These are phyloP conservation scores for Rhinella marina DNA, from an alignment of 2,797 vertebrate species.

Conservation along the genomic window DNA sequence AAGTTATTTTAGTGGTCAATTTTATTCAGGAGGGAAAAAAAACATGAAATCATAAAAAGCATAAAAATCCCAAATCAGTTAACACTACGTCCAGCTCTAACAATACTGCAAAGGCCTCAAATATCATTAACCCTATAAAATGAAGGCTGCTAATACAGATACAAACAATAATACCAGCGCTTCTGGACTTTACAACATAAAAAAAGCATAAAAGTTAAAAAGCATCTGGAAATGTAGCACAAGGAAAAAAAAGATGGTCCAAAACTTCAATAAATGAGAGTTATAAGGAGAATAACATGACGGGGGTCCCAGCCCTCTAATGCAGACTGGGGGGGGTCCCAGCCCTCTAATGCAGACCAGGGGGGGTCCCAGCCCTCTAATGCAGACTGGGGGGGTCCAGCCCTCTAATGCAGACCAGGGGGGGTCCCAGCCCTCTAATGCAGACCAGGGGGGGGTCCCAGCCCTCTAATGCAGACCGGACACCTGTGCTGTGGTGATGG, in stretches of 20 bases:
- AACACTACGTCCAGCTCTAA: not conserved
- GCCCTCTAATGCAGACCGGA: no score
- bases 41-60: not conserved
- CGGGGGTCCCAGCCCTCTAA: no score
- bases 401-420: no score
- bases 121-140: not conserved
- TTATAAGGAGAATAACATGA: no score
- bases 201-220: not conserved
- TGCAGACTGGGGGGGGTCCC: no score
- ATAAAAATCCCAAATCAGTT: not conserved
- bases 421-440: no score
- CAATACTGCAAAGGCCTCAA: conserved; percentile 45
- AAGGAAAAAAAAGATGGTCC: not conserved
- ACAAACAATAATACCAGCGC: not conserved
- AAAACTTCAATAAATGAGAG: no score
- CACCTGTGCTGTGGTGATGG: no score
- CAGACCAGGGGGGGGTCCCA: no score
- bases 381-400: no score
- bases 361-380: no score
- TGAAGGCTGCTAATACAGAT: conserved; percentile 13
- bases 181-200: not conserved
- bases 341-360: no score
- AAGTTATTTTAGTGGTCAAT: conserved; percentile 41
- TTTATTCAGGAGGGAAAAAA: conserved; percentile 17
- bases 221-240: not conserved